Percentiles rank a stretch among this genome's conserved stretches.
These are phyloP conservation scores for Antheraea pernyi DNA, from an alignment of 1,140 invertebrate species.

Conservation along the genomic window DNA sequence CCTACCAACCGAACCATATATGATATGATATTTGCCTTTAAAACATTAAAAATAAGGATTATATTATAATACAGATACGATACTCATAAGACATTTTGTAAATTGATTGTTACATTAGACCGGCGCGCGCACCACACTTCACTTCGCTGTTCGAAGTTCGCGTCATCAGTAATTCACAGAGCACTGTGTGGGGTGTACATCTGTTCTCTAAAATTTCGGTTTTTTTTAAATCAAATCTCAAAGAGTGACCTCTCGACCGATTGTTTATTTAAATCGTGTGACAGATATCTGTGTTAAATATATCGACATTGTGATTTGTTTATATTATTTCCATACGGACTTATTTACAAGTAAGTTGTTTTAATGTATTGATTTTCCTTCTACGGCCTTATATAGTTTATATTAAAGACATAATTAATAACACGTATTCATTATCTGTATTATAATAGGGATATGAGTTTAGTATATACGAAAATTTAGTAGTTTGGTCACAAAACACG, in stretches of 20 bases:
- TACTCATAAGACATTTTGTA: slow-evolving; percentile 33
- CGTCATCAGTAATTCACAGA: slow-evolving; percentile 59
- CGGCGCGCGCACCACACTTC: slow-evolving; percentile 39
- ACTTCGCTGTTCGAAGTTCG: slow-evolving; percentile 12
- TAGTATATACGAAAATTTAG: slow-evolving; percentile 15
- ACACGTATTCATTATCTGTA: not conserved
- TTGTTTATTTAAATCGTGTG: slow-evolving; percentile 35
- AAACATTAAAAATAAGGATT: not conserved
- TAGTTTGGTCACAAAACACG: slow-evolving; percentile 49
- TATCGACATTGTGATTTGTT: slow-evolving; percentile 31
- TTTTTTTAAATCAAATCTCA: slow-evolving; percentile 16
- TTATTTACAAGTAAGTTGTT: slow-evolving; percentile 41
- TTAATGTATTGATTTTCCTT: slow-evolving; percentile 39
- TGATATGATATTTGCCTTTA: slow-evolving; percentile 17
- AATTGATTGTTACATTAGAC: slow-evolving; percentile 27
- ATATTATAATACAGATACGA: slow-evolving; percentile 13
- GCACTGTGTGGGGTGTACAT: slow-evolving; percentile 37
- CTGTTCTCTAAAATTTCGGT: slow-evolving; percentile 4
- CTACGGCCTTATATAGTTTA: not conserved
- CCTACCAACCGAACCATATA: slow-evolving; percentile 28
- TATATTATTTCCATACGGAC: slow-evolving; percentile 27
- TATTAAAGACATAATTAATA: too few species aligned
- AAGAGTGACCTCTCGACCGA: slow-evolving; percentile 27
- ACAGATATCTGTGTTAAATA: slow-evolving; percentile 35
- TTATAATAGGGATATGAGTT: not conserved